These are phyloP conservation scores for Caenorhabditis imperialis DNA, from an alignment of 2,888 invertebrate species.

Conservation along the genomic window DNA sequence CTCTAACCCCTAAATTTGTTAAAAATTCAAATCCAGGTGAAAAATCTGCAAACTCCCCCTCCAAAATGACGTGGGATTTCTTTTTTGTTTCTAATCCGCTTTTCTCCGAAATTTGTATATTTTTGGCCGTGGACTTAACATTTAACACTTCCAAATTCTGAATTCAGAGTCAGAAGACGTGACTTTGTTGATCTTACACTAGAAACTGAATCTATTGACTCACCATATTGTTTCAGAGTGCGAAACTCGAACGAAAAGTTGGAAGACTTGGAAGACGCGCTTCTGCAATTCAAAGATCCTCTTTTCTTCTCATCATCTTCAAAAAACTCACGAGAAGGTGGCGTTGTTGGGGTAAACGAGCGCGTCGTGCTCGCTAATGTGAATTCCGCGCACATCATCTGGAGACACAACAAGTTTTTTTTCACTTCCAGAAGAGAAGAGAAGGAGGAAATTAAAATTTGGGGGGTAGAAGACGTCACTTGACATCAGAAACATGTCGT, in stretches of 20 bases:
- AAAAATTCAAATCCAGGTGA: too few relatives aligned
- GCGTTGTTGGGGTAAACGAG: constrained; percentile 59
- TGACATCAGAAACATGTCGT: too few relatives aligned
- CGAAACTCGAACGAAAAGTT: constrained; percentile 62
- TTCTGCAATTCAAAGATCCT: constrained; percentile 39
- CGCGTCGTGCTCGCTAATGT: constrained; percentile 50
- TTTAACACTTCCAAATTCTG: not conserved
- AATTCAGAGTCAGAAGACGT: constrained; percentile 14
- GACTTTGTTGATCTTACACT: constrained; percentile 17
- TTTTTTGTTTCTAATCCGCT: not conserved
- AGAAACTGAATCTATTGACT: constrained; percentile 1
- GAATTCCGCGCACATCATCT: constrained; percentile 50
- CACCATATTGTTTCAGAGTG: constrained; percentile 48
- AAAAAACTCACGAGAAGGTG: constrained; percentile 53
- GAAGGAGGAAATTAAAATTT: too few relatives aligned
- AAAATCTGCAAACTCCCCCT: too few relatives aligned
- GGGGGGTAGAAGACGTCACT: too few relatives aligned
- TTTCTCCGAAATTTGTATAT: too few relatives aligned
- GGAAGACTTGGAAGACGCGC: constrained; percentile 38
- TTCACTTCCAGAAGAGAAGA: too few relatives aligned
- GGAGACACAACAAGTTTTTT: constrained; percentile 6
- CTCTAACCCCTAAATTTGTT: too few relatives aligned
- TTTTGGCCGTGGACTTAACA: too few relatives aligned
- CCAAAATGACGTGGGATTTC: constrained; percentile 19
- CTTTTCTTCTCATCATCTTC: not conserved